Conservation (phyloP, 2,113 vertebrate species). For the Globicephala melas region DNA sequence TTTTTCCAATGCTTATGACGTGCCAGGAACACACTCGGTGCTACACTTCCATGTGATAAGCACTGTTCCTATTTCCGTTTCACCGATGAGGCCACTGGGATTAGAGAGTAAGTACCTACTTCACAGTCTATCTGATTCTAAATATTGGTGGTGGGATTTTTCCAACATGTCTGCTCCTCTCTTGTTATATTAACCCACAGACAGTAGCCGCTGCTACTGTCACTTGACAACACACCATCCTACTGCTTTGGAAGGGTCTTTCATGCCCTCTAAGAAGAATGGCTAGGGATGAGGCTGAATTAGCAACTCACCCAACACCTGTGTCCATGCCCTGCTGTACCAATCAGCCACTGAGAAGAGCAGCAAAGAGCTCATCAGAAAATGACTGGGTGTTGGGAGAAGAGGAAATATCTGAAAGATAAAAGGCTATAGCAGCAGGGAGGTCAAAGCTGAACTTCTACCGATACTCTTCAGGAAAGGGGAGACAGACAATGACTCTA, state of each 20-base stretch:
- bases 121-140: neutral
- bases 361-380: neutral
- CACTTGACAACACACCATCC: too few relatives aligned
- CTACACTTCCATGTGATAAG: neutral
- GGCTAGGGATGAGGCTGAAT: neutral
- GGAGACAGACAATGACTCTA: neutral
- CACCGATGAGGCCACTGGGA: accelerated
- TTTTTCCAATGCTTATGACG: too few relatives aligned
- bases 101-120: neutral
- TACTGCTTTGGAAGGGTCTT: neutral
- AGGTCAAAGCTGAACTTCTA: neutral
- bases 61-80: neutral
- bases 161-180: neutral
- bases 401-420: neutral
- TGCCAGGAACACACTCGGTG: neutral
- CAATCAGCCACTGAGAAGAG: neutral
- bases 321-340: accelerated
- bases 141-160: neutral
- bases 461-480: neutral
- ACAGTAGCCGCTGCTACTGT: neutral
- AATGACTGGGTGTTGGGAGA: neutral
- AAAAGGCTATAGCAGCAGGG: neutral
- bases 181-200: too few relatives aligned
- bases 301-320: neutral
- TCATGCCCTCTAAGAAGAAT: neutral